Conservation (phyloP, 2,797 vertebrate species). For the Dromococcyx pavoninus region DNA sequence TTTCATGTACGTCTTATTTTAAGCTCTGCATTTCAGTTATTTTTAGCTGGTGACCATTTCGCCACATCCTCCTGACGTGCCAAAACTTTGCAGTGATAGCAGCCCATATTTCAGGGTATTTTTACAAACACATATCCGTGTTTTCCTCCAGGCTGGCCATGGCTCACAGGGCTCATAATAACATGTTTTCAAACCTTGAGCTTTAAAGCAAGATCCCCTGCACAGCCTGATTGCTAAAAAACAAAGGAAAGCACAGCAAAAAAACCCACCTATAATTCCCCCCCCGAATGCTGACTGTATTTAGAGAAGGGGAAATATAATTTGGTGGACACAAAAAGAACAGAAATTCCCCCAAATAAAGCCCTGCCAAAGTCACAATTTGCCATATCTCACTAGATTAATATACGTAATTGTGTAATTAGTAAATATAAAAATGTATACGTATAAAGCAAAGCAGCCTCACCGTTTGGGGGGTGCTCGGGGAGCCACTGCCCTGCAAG, state of each 20-base stretch:
- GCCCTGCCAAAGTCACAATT: neutral
- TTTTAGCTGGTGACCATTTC: constrained; percentile 45
- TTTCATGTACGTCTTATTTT: constrained; percentile 23
- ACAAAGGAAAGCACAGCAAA: neutral
- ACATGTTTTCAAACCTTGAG: neutral
- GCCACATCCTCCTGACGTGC: neutral
- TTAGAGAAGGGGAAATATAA: neutral
- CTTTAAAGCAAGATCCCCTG: neutral
- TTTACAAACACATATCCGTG: neutral
- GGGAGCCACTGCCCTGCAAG: constrained; percentile 42
- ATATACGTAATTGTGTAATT: neutral
- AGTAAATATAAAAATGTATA: no score
- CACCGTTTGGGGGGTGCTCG: constrained; percentile 61
- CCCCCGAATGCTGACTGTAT: neutral
- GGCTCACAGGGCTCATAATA: neutral
- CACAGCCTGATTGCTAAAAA: neutral
- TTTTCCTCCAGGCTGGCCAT: constrained; percentile 7
- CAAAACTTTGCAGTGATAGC: neutral
- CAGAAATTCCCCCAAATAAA: neutral
- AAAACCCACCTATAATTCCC: neutral
- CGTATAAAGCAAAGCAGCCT: constrained; percentile 19
- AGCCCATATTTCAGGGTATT: neutral
- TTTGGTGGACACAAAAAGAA: neutral
- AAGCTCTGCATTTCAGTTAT: constrained; percentile 6
- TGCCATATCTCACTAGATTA: neutral